Evolutionary conservation across 1,140 invertebrate genomes (phyloP), one percentile per base, ranked within the genome.

Genomic region (Drosophila insularis): DNA sequence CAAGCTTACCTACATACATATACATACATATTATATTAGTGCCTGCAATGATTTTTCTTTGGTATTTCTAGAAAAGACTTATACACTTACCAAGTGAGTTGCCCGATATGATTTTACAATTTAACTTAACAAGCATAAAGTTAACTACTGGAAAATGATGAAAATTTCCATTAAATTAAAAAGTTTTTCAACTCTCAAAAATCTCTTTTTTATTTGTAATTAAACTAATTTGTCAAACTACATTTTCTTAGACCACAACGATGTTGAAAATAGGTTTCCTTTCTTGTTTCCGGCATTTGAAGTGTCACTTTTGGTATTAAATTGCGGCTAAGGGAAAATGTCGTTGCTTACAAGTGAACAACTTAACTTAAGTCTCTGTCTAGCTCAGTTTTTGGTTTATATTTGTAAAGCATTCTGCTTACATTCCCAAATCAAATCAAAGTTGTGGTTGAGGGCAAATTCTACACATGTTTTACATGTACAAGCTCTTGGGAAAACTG

Each of bases 341-440:
- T 32, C 14, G 14, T 46, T 17, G 40, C 14, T 46, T 17, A 1
- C 14, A 43, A 14, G 14, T 19, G 17, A 31, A 35, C 55, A 58
- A 35, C 14, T 27, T 19, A 5, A 14, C 31, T 58, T 11, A 5
- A 14, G 14, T 58, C 17, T 32, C 31, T 17, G n/a, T 32, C 54
- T 35, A 32, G 19, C 11, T 35, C 55, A 1, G 14, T 19, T n/a
- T 27, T 56, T 7, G 43, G 27, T 31, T 53, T 4, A 39, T 31
- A 46, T 46, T 19, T 14, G 37, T 11, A 10, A 27, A 54, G 61
- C 27, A 53, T 35, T 76, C 58, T 37, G 32, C 46, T 31, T 10
- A 50, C 59, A 61, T 66, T 68, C 75, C 71, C 68, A 77, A 79
- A 75, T 79, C 82, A 50, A 87, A 82, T 89, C 73, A 82, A 89